A percentile compares a stretch with the other conserved stretches of the same genome.
Conservation (phyloP, 2,113 vertebrate species). For the Lepisosteus oculatus region DNA sequence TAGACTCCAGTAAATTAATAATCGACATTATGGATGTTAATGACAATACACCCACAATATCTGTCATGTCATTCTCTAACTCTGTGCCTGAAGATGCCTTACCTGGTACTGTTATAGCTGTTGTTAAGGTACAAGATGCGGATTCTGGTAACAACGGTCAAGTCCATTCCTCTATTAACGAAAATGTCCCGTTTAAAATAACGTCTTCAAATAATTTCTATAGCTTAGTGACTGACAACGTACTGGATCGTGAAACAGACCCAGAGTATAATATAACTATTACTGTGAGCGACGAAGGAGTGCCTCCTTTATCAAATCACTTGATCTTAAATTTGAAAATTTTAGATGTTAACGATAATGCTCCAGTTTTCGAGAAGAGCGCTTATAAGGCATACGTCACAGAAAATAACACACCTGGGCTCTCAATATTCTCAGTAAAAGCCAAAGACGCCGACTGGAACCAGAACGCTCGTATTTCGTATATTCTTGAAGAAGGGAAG, state of each 20-base stretch:
- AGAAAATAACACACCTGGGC: slow-evolving; percentile 56
- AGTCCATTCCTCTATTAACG: slow-evolving; percentile 31
- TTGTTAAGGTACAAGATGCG: slow-evolving; percentile 51
- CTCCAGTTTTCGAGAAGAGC: slow-evolving; percentile 50
- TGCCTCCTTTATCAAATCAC: slow-evolving; percentile 34
- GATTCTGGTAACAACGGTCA: slow-evolving; percentile 56
- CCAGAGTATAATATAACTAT: slow-evolving; percentile 40
- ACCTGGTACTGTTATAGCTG: slow-evolving; percentile 37
- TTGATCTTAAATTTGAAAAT: slow-evolving; percentile 47
- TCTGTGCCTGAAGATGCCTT: slow-evolving; percentile 42
- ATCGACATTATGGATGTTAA: slow-evolving; percentile 67
- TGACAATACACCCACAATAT: slow-evolving; percentile 63
- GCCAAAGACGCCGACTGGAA: slow-evolving; percentile 54
- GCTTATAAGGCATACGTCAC: slow-evolving; percentile 46
- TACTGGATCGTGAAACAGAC: slow-evolving; percentile 41
- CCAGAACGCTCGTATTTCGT: slow-evolving; percentile 57
- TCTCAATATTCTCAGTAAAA: slow-evolving; percentile 44
- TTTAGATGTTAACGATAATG: slow-evolving; percentile 62
- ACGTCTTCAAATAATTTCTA: slow-evolving; percentile 52
- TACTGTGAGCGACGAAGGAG: slow-evolving; percentile 38
- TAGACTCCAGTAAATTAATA: slow-evolving; percentile 54
- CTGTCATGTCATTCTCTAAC: slow-evolving; percentile 45
- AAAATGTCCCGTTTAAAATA: slow-evolving; percentile 39
- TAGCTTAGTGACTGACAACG: slow-evolving; percentile 44
- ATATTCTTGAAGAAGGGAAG: slow-evolving; percentile 51